Conservation (phyloP, 2,797 vertebrate species). For the Trachops cirrhosus region DNA sequence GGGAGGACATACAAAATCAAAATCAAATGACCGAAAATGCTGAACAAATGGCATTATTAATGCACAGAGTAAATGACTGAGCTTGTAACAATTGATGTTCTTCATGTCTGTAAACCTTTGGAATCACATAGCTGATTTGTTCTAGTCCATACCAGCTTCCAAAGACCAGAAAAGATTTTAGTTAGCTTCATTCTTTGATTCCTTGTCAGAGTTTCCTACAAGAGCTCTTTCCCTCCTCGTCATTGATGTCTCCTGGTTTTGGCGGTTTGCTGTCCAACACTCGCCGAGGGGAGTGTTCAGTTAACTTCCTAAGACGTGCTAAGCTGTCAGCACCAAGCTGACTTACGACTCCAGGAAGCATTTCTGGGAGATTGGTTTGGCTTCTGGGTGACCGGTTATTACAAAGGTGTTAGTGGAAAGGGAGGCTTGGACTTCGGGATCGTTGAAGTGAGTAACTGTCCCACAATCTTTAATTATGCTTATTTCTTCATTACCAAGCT, state of each 20-base stretch:
- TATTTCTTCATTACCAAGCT: slow-evolving; percentile 83
- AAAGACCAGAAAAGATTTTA: slow-evolving; percentile 84
- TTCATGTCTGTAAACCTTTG: slow-evolving; percentile 86
- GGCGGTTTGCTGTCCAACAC: slow-evolving; percentile 96
- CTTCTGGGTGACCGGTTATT: slow-evolving; percentile 96
- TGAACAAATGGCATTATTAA: slow-evolving; percentile 88
- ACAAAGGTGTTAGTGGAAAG: slow-evolving; percentile 97
- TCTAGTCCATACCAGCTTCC: slow-evolving; percentile 89
- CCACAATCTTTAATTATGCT: slow-evolving; percentile 99
- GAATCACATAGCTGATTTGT: slow-evolving; percentile 87
- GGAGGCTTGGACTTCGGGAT: slow-evolving; percentile 76
- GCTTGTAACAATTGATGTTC: slow-evolving; percentile 77
- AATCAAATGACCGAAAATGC: slow-evolving; percentile 88
- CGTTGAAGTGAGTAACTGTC: slow-evolving; percentile 99
- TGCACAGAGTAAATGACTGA: slow-evolving; percentile 90
- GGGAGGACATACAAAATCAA: slow-evolving; percentile 90
- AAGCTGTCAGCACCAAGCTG: slow-evolving; percentile 98
- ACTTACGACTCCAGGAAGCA: slow-evolving; percentile 98
- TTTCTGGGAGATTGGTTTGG: slow-evolving; percentile 98
- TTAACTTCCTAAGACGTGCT: slow-evolving; percentile 97
- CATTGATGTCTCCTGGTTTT: slow-evolving; percentile 95
- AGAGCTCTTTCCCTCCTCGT: slow-evolving; percentile 96
- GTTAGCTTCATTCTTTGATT: slow-evolving; percentile 96
- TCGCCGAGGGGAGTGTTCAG: slow-evolving; percentile 97
- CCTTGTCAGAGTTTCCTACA: slow-evolving; percentile 97